A percentile compares a stretch with the other conserved stretches of the same genome.
Conservation (phyloP, 2,797 vertebrate genomes). For the Delichon dasypus region DNA sequence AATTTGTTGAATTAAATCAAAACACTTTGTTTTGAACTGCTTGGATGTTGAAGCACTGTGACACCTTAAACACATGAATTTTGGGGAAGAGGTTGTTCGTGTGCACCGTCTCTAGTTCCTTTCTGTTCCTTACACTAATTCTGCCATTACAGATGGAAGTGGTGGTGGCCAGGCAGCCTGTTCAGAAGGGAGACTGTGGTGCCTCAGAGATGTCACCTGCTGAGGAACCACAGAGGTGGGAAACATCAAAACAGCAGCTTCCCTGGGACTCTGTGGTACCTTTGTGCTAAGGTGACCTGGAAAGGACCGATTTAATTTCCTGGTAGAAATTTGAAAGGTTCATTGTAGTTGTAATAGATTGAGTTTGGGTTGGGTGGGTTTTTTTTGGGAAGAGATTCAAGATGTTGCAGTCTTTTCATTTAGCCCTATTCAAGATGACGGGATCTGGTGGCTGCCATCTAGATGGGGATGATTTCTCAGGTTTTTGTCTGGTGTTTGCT, state of each 20-base stretch:
- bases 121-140: background rate
- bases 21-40: background rate
- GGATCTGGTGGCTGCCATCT: background rate
- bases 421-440: background rate
- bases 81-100: background rate
- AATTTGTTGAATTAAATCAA: background rate
- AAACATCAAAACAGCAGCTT: background rate
- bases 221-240: background rate
- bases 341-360: rapidly evolving
- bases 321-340: background rate
- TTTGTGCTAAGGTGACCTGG: background rate
- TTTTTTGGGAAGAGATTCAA: background rate
- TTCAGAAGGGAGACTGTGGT: background rate
- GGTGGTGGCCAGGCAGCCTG: background rate
- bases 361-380: background rate
- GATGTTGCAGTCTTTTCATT: background rate
- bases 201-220: background rate
- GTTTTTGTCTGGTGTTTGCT: rapidly evolving
- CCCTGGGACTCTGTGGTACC: rapidly evolving
- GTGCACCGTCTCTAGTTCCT: background rate
- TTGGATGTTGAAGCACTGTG: background rate
- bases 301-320: background rate
- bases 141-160: rapidly evolving
- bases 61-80: background rate
- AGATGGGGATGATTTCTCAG: background rate